Evolutionary conservation across 2,797 vertebrate species (phyloP), one percentile per base, ranked within the genome.

Genomic region (Clarias platycephalus): DNA sequence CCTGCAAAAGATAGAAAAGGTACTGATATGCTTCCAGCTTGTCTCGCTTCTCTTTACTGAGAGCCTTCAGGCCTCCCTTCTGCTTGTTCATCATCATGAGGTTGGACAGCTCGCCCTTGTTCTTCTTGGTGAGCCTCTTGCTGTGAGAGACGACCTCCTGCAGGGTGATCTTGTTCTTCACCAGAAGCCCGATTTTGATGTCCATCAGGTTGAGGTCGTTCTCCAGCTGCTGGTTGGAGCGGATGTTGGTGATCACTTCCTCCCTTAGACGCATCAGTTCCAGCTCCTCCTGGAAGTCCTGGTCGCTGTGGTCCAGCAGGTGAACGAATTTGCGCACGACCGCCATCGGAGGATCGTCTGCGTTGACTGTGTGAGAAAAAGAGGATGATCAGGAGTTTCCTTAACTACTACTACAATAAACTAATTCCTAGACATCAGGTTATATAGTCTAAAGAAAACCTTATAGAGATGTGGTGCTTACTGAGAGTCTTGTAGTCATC

Each of bases 61-160:
- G 90, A 15, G 97, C 98, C 94, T 99, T 99, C 83, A 99, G 95
- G 20, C 98, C 98, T 12, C 98, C 98, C 18, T 92, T 95, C 88
- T 99, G 97, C 90, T 98, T 99, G 91, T 97, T 99, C 91, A 98
- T 94, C 97, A 98, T 98, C 97, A 99, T 98, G 95, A 99, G 97
- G 90, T 99, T 93, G 22, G 97, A 98, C 26, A 99, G 93, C 89
- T 99, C 96, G 9, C 96, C 95, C 93, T 98, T 99, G 91, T 99
- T 99, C 92, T 99, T 99, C 91, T 97, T 98, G 80, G 97, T 98
- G 89, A 99, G 96, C 89, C 98, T 99, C 92, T 99, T 99, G 92
- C 98, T 99, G 90, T 99, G 98, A 81, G 98, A 99, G 85, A 99
- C 98, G 85, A 99, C 98, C 88, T 99, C 98, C 96, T 99, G 98